Conservation (phyloP, 2,888 invertebrate species). For the Epinotia bilunana region DNA sequence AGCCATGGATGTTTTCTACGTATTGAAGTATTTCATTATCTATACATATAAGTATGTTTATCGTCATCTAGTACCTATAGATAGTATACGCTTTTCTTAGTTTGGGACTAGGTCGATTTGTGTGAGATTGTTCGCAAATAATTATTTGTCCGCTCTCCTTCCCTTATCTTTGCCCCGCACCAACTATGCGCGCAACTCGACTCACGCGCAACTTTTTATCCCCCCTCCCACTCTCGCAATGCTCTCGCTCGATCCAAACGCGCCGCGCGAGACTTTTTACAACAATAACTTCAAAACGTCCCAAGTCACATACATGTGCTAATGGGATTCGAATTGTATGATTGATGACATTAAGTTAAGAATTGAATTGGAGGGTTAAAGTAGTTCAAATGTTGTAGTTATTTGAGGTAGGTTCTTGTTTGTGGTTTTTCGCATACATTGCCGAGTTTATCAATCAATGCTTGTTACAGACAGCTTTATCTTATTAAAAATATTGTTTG, state of each 20-base stretch:
- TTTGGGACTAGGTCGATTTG: no score
- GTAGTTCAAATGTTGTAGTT: not conserved
- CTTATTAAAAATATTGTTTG: slow-evolving; percentile 1
- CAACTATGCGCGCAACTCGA: slow-evolving; percentile 71
- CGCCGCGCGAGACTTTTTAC: slow-evolving; percentile 65
- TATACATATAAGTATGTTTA: no score
- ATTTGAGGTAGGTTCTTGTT: slow-evolving; percentile 22
- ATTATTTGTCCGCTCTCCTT: slow-evolving; percentile 33
- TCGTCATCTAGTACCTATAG: no score
- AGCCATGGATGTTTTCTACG: no score
- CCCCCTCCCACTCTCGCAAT: slow-evolving; percentile 53
- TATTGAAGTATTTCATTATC: no score
- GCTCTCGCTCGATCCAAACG: slow-evolving; percentile 69
- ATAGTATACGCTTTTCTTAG: no score
- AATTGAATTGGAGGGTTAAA: not conserved
- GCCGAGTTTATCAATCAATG: slow-evolving; percentile 39
- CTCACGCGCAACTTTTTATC: slow-evolving; percentile 70
- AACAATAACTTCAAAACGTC: not conserved
- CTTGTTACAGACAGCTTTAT: slow-evolving; percentile 30
- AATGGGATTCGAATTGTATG: not conserved
- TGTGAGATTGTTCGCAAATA: no score
- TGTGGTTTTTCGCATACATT: slow-evolving; percentile 35
- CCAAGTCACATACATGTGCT: not conserved
- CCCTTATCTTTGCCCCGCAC: slow-evolving; percentile 59
- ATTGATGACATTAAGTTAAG: not conserved